Base-by-base conservation (phyloP, 2,888 invertebrate species). In the Melinopterus prodromus region DNA sequence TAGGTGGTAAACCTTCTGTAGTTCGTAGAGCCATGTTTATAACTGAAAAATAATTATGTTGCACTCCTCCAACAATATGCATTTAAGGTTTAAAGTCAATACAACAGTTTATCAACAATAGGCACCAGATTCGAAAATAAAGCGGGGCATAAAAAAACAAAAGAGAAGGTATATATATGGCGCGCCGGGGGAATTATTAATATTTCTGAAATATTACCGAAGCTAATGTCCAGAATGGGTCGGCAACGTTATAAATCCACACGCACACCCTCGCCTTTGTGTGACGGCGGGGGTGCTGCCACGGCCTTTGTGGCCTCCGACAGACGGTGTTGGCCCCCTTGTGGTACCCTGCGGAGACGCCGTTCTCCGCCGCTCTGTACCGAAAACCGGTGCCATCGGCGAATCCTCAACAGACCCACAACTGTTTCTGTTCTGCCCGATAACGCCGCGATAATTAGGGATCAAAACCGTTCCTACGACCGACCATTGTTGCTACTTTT, bases 211-310 rank as follows among this genome's bases (percentile, higher is more conserved):
- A 81, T 82, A 82, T 79, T 79, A 82, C 83, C 82, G 81, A 77
- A 83, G 78, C 83, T 82, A 82, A 83, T 83, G 82, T 80, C 82
- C 82, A 81, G 82, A 83, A 81, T 82, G 69, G 82, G 78, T 82
- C 83, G 82, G 83, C 81, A 76, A 78, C 76, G 80, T 83, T 83
- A 83, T 83, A 83, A 83, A 83, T 83, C 83, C 82, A 83, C 81
- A 83, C 82, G 82, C 82, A 82, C 83, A 83, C 83, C 83, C 83
- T 83, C 83, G 82, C 82, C 81, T 83, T 82, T 82, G 83, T 83
- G 80, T 76, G 82, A 81, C 82, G 81, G 80, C 80, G 80, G 81
- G 81, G 81, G 80, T 82, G 81, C 82, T 71, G 78, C 80, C 80
- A 77, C 79, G 82, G 80, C 80, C 82, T 83, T 83, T 82, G 83